phyloP scores from a whole-genome alignment of 2,113 vertebrate species.

The Orcinus orca region DNA sequence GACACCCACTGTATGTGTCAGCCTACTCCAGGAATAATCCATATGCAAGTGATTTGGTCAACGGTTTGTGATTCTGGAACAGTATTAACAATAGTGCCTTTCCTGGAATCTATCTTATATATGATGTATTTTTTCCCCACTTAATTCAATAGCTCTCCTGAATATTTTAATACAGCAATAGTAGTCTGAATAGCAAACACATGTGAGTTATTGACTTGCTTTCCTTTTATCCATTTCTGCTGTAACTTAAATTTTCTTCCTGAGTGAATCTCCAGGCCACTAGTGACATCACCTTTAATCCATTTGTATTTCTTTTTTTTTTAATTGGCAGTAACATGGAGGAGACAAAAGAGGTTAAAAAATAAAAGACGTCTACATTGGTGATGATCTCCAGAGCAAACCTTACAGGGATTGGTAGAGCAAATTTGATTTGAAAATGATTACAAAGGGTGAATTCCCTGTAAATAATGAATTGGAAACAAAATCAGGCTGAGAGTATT shows the following conservation, averaged over 20 bases:
- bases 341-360: conserved; percentile 43
- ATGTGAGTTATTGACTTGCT: conserved; percentile 34
- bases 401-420: conserved; percentile 41
- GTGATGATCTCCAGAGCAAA: conserved; percentile 65
- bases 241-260: conserved; percentile 54
- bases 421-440: conserved; percentile 71
- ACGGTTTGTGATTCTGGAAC: conserved; percentile 27
- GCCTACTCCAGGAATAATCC: not conserved
- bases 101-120: conserved; percentile 27
- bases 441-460: conserved; percentile 64
- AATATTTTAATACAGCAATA: conserved; percentile 58
- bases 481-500: conserved; percentile 66
- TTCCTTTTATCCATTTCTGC: conserved; percentile 48
- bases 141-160: conserved; percentile 36
- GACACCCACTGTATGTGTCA: not conserved
- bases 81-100: conserved; percentile 37
- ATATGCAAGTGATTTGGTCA: conserved; percentile 16
- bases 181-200: conserved; percentile 50
- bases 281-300: conserved; percentile 53
- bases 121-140: conserved; percentile 6
- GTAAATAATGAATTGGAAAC: conserved; percentile 73
- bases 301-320: not conserved
- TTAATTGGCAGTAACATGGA: conserved; percentile 41
- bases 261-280: conserved; percentile 53
- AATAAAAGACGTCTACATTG: conserved; percentile 44